Conservation (phyloP, 2,113 vertebrate species). For the Grammomys surdaster region DNA sequence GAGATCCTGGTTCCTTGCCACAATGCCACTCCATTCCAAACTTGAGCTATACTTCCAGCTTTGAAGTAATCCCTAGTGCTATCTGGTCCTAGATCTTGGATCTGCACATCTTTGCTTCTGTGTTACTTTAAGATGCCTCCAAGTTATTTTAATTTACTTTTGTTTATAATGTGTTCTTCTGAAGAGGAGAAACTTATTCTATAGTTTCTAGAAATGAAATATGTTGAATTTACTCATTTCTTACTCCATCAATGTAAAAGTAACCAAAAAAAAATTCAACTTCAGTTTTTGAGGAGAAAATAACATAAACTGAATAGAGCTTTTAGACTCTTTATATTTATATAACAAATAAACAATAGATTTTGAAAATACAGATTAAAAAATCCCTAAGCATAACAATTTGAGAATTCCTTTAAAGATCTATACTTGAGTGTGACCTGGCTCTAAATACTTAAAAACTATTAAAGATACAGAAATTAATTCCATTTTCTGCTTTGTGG, state of each 20-base stretch:
- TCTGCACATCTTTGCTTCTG: not conserved
- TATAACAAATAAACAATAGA: not conserved
- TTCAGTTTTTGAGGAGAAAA: not conserved
- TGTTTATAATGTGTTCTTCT: not conserved
- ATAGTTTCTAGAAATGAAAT: slow-evolving; percentile 23
- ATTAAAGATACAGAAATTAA: slow-evolving; percentile 5
- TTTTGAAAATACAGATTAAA: not conserved
- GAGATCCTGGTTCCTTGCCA: not conserved
- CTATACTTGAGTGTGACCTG: not conserved
- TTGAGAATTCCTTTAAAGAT: not conserved
- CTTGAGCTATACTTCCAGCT: not conserved
- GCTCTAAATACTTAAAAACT: slow-evolving; percentile 36
- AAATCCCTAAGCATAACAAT: not conserved
- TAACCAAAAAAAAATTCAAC: not conserved
- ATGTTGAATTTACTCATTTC: not conserved
- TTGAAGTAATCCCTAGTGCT: too few relatives aligned
- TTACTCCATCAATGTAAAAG: not conserved
- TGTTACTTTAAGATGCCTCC: not conserved
- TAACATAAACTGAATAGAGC: not conserved
- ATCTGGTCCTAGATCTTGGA: not conserved
- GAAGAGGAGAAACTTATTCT: not conserved
- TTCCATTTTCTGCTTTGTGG: not conserved
- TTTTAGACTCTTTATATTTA: not conserved
- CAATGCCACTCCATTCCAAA: not conserved
- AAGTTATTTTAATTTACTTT: not conserved